Evolutionary conservation across 2,113 vertebrate genomes (phyloP), one percentile per base, ranked within the genome.

Genomic region (Stegastes partitus): DNA sequence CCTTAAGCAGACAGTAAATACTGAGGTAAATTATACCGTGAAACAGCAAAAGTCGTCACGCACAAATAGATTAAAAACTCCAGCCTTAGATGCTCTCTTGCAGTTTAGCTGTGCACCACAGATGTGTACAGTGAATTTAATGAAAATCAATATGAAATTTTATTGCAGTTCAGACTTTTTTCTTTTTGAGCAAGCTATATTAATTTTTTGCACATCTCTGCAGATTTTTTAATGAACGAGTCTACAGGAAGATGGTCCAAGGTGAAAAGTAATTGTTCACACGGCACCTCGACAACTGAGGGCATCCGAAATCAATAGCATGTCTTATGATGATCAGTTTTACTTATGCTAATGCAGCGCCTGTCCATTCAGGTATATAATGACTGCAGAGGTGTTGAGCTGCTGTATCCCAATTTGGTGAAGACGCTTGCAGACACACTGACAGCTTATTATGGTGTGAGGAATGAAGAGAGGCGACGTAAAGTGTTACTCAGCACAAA

Each of bases 401-500:
- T 12, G n/a, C 22, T 77, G 66, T 56, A 31, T 84, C 70, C 82
- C 77, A 79, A 56, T 83, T 79, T 77, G 58, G 85, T 22, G 61
- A 68, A 65, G 77, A 63, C 14, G 65, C 67, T 64, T 18, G 73
- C 58, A 49, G 83, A 89, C 79, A 74, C 77, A 31, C 57, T 88
- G 88, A 89, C 88, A 86, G 86, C 85, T 91, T 78, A 82, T 91
- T 88, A 91, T 53, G 39, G 72, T 23, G 57, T 81, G 87, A 90
- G 59, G 65, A 81, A 86, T 89, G 88, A 81, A 82, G 81, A 66
- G 64, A 65, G 59, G 66, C 59, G 2, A 56, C 6, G 37, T 62
- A 79, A 81, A 77, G 45, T 81, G 71, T 87, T 90, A 83, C 85
- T 92, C 89, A 89, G 91, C 91, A 89, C 55, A 92, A 88, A 90